These are phyloP conservation scores for Artemisiospiza belli DNA, from an alignment of 2,113 vertebrate genomes.

Conservation along the genomic window DNA sequence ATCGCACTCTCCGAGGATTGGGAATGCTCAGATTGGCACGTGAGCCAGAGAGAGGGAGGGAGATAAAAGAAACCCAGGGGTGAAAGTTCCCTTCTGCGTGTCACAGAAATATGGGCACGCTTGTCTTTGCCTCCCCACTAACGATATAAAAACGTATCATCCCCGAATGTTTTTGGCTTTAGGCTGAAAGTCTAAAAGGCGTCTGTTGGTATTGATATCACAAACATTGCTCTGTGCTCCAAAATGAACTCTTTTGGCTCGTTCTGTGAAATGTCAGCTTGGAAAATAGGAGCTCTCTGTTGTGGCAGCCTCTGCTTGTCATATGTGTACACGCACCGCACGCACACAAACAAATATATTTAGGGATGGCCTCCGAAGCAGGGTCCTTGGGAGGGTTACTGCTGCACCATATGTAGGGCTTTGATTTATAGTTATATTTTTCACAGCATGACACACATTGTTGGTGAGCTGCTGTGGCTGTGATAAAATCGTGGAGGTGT, in stretches of 20 bases:
- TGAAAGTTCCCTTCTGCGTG: background rate
- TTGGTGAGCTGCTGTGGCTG: slow-evolving; percentile 49
- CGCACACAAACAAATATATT: slow-evolving; percentile 18
- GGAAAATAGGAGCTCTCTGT: background rate
- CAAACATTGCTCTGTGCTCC: background rate
- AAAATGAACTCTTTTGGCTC: background rate
- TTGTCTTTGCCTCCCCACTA: background rate
- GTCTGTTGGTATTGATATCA: background rate
- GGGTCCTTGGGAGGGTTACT: background rate
- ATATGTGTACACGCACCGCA: background rate
- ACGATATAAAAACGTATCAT: background rate
- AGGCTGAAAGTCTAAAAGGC: background rate
- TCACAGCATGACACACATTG: slow-evolving; percentile 60
- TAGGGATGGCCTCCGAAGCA: background rate
- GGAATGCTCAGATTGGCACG: slow-evolving; percentile 53
- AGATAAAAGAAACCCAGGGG: slow-evolving; percentile 9
- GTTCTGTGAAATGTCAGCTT: background rate
- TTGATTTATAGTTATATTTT: slow-evolving; percentile 70
- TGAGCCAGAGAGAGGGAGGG: slow-evolving; percentile 25
- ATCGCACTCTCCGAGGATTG: slow-evolving; percentile 37
- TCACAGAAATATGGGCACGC: background rate
- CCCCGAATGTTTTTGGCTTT: background rate
- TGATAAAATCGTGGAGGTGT: slow-evolving; percentile 72
- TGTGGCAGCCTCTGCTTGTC: slow-evolving; percentile 18
- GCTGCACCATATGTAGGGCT: slow-evolving; percentile 25